These are phyloP conservation scores for Sebastes goodei DNA, from an alignment of 2,797 vertebrate species.

Conservation along the genomic window DNA sequence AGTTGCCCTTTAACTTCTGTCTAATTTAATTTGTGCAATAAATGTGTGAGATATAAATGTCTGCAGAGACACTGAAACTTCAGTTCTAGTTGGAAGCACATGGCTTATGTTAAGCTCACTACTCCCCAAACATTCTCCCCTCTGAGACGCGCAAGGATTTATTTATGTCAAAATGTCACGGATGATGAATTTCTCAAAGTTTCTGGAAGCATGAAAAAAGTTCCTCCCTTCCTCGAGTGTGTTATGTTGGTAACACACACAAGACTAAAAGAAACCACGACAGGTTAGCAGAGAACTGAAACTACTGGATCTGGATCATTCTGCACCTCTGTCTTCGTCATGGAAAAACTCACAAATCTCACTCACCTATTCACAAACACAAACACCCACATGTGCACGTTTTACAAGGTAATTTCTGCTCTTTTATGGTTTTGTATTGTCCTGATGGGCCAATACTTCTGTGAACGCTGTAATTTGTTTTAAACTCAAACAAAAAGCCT, in stretches of 20 bases:
- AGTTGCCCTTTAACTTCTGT: too few species aligned
- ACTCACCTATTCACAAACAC: too few species aligned
- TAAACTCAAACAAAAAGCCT: neutral
- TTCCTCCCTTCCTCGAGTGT: neutral
- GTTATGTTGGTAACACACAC: neutral
- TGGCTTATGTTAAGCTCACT: neutral
- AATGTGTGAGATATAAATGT: neutral
- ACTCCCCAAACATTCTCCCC: neutral
- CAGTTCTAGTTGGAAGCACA: neutral
- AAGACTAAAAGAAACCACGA: neutral
- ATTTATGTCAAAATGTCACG: neutral
- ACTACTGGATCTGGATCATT: neutral
- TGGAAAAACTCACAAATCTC: slow-evolving; percentile 5
- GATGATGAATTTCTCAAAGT: neutral
- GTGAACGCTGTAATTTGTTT: neutral
- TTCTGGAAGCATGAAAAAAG: neutral
- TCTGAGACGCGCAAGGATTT: neutral
- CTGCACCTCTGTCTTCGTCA: neutral
- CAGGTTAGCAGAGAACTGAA: neutral
- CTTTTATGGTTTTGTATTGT: neutral
- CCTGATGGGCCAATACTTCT: neutral
- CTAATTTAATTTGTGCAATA: too few species aligned
- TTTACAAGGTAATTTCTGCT: neutral
- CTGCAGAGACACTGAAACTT: neutral
- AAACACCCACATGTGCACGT: neutral